Evolutionary conservation across 2,797 vertebrate species (phyloP), one percentile per base, ranked within the genome.

Genomic region (Danio jaintianensis): DNA sequence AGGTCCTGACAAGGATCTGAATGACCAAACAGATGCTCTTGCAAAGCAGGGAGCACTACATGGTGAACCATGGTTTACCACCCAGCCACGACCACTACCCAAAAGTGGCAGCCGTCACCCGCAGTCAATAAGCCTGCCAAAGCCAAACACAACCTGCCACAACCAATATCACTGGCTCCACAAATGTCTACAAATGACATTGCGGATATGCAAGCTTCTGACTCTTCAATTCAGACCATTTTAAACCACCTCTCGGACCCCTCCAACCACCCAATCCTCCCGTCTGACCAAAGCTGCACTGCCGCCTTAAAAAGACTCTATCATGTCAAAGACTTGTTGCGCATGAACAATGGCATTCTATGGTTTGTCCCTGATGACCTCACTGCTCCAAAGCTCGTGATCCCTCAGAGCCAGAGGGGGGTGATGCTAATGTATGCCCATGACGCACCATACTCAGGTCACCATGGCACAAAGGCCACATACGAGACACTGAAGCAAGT

Each of bases 401-500:
- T 79, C 0, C 81, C 66, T 29, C 13, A 56, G 6, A 6, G 15
- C 47, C 66, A 75, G 7, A 64, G 16, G 78, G 64, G 45, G 62
- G 56, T 72, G 4, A 53, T 74, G 63, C 2, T 47, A 1, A n/a
- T 13, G 4, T 70, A 81, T 5, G 53, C 79, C 12, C 75, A 84
- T 1, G 36, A 73, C 2, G 5, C 45, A 29, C 50, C 79, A 16
- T 76, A 10, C 4, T 78, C 53, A 0, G 38, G 73, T 10, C 72
- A 84, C 47, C 7, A 47, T 0, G 15, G 67, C 0, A 2, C 43
- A n/a, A n/a, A n/a, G n/a, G n/a, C n/a, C n/a, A n/a, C n/a, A n/a
- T n/a, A n/a, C n/a, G n/a, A n/a, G n/a, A 42, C 58, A 7, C 22
- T 85, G 1, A 11, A 11, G 1, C 47, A 79, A 22, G 75, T 85